Evolutionary conservation across 1,140 invertebrate genomes (phyloP), one percentile per base, ranked within the genome.

Genomic region (Zaprionus ghesquierei): DNA sequence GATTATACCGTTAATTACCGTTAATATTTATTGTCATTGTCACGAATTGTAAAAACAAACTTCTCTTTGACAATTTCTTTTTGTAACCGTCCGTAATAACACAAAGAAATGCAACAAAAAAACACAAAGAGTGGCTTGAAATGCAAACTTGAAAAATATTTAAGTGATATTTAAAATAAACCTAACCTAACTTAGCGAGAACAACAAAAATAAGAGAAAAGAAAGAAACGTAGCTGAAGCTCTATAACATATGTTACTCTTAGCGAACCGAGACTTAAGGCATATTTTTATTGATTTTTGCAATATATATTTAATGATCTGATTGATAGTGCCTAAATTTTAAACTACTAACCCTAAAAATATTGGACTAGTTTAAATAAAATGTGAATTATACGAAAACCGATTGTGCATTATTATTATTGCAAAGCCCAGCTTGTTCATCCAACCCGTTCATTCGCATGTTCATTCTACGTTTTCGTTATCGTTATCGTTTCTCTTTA

Each of bases 351-450:
- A 46, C 8, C 41, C 18, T 10, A 3, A 13, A 18, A 46, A 46
- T 22, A 46, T 46, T 71, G 41, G 66, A 69, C 75, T 86, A 50
- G 75, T 63, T 66, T 29, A 61, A 81, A 73, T 84, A 81, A 87
- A 86, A 84, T 76, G 72, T 75, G 75, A 87, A 77, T 55, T 68
- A 87, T 62, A 15, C 50, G 66, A 54, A 87, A 86, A 69, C 12
- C 29, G 82, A 79, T 38, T 87, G 82, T 87, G 84, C 89, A 89
- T 87, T 87, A 82, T 82, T 87, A 89, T 87, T 87, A 82, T 82
- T 89, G 64, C 27, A 55, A 63, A 69, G 46, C 35, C 54, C 59
- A 33, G 66, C 68, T 80, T 65, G 65, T 64, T 54, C 68, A 70
- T 44, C 29, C 55, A 33, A 27, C 20, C 25, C 59, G 2, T 58